Base-by-base conservation (phyloP, 1,140 invertebrate species). In the Zaprionus davidi region DNA sequence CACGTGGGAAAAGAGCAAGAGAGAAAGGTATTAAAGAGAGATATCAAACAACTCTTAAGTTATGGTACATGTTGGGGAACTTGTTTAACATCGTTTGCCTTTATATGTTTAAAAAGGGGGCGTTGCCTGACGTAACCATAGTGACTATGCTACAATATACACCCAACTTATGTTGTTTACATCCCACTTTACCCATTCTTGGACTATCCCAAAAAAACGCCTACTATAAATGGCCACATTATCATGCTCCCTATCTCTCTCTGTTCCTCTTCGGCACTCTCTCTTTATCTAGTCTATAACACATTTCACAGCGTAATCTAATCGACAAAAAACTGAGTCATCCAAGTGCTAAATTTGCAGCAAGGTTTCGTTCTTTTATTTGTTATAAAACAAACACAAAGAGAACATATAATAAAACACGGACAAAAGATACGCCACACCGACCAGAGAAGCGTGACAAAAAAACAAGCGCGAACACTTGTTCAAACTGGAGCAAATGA, bases 361-460 rank as follows among this genome's bases (percentile, higher is more conserved):
- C 65, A 74, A 44, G 38, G 46, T 57, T 73, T 53, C n/a, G 20
- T 59, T 58, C 70, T 88, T 84, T 84, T 88, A 84, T 87, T 84
- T 59, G 69, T 36, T 68, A 72, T 70, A 78, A 78, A 58, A 64
- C 44, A 34, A 58, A 59, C 20, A 58, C 26, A 53, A 59, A 31
- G 20, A 53, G 31, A 34, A 36, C 20, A 36, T 28, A 36, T 63
- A 64, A 71, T 57, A 59, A 22, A 77, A 60, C 28, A 53, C 24
- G 26, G 11, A 53, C 20, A 71, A 83, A 79, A 76, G 73, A 70
- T 28, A 31, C 11, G 31, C 64, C n/a, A 76, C 11, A 36, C 36
- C 44, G 76, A 82, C 13, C 58, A 74, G 28, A 88, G 68, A 82
- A 84, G 81, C 85, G 71, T 84, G 58, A 90, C 84, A 81, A 74